Evolutionary conservation across 2,888 invertebrate genomes (phyloP).

Genomic region (Tribolium freemani): DNA sequence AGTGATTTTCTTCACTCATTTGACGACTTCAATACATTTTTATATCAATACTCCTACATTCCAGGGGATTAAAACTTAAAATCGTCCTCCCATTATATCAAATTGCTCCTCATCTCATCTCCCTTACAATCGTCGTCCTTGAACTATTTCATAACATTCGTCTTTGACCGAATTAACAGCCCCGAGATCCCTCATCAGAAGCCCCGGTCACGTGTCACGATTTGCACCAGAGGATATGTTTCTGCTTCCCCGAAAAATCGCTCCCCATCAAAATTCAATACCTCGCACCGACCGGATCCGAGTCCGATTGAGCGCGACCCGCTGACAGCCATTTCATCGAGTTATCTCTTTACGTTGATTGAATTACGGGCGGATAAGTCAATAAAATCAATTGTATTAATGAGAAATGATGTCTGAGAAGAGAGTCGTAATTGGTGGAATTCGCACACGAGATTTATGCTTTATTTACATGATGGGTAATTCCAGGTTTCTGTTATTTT

Average conservation of each 20-base stretch:
- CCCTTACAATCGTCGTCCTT: constrained; percentile 11
- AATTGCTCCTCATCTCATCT: constrained; percentile 4
- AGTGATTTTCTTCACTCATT: too few species aligned
- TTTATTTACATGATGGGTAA: constrained; percentile 15
- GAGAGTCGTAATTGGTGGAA: constrained; percentile 2
- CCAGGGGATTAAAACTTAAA: too few species aligned
- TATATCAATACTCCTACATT: too few species aligned
- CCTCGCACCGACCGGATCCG: background rate
- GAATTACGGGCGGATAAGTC: constrained; percentile 39
- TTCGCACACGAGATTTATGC: constrained; percentile 15
- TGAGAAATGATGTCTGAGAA: constrained; percentile 28
- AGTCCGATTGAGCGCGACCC: background rate
- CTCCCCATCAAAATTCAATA: constrained; percentile 1
- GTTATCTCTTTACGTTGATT: constrained; percentile 22
- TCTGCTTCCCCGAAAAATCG: constrained; percentile 12
- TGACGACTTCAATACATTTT: too few species aligned
- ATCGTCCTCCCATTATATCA: background rate
- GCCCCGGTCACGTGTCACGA: constrained; percentile 32
- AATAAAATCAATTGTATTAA: constrained; percentile 42
- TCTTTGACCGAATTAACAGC: constrained; percentile 21
- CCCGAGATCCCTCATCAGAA: constrained; percentile 20
- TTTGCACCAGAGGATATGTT: constrained; percentile 12
- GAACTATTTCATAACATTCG: constrained; percentile 8
- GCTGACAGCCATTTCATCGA: constrained; percentile 14
- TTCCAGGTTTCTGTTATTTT: background rate